Conservation (phyloP, 2,113 vertebrate species). For the Tragulus kanchil region DNA sequence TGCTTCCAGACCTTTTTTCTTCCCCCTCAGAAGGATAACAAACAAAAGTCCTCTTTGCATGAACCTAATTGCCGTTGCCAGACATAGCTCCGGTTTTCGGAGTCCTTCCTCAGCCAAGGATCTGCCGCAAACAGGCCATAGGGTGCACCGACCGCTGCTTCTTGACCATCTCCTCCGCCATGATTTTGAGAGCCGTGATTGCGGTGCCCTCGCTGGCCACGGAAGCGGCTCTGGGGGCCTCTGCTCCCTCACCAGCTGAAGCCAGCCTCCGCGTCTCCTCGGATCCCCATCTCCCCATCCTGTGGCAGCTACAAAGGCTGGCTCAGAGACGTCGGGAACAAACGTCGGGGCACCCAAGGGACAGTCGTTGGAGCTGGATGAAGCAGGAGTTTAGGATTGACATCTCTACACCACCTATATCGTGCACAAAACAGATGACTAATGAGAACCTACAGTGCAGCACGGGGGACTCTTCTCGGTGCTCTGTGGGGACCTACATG, state of each 20-base stretch:
- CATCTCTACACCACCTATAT: too few species aligned
- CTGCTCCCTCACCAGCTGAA: neutral
- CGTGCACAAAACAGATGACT: neutral
- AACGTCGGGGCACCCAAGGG: neutral
- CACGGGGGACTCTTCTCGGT: neutral
- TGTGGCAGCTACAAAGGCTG: neutral
- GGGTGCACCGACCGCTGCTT: neutral
- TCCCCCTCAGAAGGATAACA: neutral
- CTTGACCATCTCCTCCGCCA: neutral
- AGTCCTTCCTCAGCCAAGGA: fast-evolving
- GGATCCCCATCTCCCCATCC: neutral
- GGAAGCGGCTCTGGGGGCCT: neutral
- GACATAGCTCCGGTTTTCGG: neutral
- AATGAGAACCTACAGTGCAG: neutral
- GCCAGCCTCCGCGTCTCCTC: fast-evolving
- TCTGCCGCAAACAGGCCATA: neutral
- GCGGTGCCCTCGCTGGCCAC: neutral
- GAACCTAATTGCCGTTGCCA: neutral
- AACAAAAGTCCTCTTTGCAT: neutral
- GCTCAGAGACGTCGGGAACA: neutral
- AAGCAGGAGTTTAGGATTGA: too few species aligned
- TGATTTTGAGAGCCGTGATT: neutral
- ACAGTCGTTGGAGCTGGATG: too few species aligned
- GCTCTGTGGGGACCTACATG: neutral
- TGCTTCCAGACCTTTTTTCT: neutral